Evolutionary conservation across 1,140 invertebrate species (phyloP).

Genomic region (Zaprionus lachaisei): DNA sequence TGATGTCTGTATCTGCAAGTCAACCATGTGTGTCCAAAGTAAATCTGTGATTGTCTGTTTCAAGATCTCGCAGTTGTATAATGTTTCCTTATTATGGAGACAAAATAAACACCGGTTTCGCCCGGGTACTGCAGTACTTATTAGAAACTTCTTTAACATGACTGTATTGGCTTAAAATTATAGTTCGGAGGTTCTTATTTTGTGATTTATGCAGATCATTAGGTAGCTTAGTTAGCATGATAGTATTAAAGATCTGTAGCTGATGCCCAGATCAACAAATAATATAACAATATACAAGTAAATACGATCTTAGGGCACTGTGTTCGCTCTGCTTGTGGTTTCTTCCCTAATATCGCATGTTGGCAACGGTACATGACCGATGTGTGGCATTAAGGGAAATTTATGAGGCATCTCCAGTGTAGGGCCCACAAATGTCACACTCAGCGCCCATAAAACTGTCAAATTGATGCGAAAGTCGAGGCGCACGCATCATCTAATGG

Average conservation of each 20-base stretch:
- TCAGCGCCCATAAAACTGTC: conserved; percentile 59
- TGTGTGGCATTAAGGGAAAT: conserved; percentile 31
- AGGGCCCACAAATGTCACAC: conserved; percentile 48
- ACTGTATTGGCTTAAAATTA: too few relatives aligned
- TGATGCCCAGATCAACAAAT: background rate
- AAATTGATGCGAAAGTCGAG: conserved; percentile 33
- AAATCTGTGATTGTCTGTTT: conserved; percentile 35
- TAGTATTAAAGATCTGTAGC: background rate
- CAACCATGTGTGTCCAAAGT: conserved; percentile 63
- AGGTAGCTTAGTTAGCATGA: background rate
- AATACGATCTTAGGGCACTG: background rate
- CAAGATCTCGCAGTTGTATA: background rate
- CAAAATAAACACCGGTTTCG: background rate
- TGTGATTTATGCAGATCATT: background rate
- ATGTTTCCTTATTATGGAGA: background rate
- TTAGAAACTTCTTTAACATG: too few relatives aligned
- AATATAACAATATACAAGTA: background rate
- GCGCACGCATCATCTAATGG: conserved; percentile 61
- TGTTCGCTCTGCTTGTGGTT: background rate
- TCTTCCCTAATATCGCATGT: background rate
- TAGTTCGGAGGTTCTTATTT: too few relatives aligned
- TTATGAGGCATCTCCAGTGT: conserved; percentile 68
- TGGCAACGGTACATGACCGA: conserved; percentile 35
- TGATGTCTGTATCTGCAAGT: conserved; percentile 49
- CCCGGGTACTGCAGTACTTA: too few relatives aligned